These are phyloP conservation scores for Brachionus calyciflorus DNA, from an alignment of 1,140 invertebrate species.

Conservation along the genomic window DNA sequence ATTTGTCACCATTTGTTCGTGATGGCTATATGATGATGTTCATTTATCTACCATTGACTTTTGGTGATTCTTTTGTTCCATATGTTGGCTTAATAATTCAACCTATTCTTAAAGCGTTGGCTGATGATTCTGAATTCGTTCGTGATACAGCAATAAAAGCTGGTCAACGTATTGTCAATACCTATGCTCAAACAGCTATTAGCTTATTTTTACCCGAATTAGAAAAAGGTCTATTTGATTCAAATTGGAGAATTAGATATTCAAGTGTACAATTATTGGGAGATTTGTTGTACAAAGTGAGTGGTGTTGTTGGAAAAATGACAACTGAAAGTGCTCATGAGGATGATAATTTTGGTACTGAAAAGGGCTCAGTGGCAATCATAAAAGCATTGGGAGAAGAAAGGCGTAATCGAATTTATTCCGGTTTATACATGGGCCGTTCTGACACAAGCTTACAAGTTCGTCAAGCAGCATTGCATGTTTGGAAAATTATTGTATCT, in stretches of 20 bases:
- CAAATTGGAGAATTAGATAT: slow-evolving; percentile 97
- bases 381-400: slow-evolving; percentile 80
- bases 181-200: slow-evolving; percentile 93
- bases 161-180: slow-evolving; percentile 90
- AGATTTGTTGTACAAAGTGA: slow-evolving; percentile 87
- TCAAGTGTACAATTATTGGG: slow-evolving; percentile 92
- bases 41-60: slow-evolving; percentile 96
- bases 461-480: slow-evolving; percentile 89
- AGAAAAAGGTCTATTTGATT: slow-evolving; percentile 67
- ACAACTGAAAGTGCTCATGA: slow-evolving; percentile 94
- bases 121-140: slow-evolving; percentile 98
- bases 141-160: slow-evolving; percentile 91
- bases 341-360: slow-evolving; percentile 98
- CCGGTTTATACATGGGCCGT: slow-evolving; percentile 79
- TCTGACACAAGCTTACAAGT: slow-evolving; percentile 95
- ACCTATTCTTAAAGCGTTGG: slow-evolving; percentile 91
- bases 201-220: slow-evolving; percentile 86
- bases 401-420: slow-evolving; percentile 69
- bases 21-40: slow-evolving; percentile 99
- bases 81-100: slow-evolving; percentile 97
- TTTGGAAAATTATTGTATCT: slow-evolving; percentile 93
- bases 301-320: slow-evolving; percentile 94
- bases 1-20: slow-evolving; percentile 93
- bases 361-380: slow-evolving; percentile 73
- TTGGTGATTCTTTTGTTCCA: slow-evolving; percentile 86